phyloP scores from a whole-genome alignment of 2,888 invertebrate genomes.

The Acleris emargana region DNA sequence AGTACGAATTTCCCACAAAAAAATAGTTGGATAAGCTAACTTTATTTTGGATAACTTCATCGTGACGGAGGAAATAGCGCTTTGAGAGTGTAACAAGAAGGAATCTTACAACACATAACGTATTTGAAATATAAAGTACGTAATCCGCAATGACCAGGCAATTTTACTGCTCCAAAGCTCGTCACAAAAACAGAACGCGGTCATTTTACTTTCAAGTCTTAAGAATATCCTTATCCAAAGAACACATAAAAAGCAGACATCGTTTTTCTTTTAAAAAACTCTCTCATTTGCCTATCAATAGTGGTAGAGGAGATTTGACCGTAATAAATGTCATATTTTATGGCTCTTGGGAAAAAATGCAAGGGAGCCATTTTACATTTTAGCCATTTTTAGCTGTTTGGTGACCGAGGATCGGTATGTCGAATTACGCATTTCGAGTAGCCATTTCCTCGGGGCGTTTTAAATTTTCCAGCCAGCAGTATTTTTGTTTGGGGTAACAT shows the following conservation, averaged over 20 bases:
- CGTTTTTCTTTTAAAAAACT: constrained; percentile 84
- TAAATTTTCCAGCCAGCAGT: constrained; percentile 52
- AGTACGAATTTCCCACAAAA: no score
- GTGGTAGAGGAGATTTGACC: constrained; percentile 83
- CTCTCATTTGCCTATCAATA: constrained; percentile 85
- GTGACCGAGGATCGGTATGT: constrained; percentile 77
- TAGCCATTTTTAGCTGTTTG: constrained; percentile 46
- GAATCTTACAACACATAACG: background rate
- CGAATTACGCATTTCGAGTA: constrained; percentile 77
- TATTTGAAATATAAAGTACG: background rate
- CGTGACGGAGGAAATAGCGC: no score
- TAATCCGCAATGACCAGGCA: background rate
- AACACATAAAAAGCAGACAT: constrained; percentile 84
- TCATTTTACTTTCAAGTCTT: constrained; percentile 67
- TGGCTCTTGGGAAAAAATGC: constrained; percentile 82
- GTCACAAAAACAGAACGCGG: constrained; percentile 52
- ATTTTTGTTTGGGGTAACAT: constrained; percentile 29
- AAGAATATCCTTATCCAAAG: constrained; percentile 77
- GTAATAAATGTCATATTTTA: constrained; percentile 84
- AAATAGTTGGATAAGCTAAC: no score
- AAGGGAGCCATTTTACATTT: constrained; percentile 83
- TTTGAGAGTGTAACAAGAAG: no score
- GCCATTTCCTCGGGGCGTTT: constrained; percentile 74
- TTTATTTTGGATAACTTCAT: no score
- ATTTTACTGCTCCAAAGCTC: constrained; percentile 8